Evolutionary conservation across 2,888 invertebrate species (phyloP).

Genomic region (Patella ulyssiponensis): DNA sequence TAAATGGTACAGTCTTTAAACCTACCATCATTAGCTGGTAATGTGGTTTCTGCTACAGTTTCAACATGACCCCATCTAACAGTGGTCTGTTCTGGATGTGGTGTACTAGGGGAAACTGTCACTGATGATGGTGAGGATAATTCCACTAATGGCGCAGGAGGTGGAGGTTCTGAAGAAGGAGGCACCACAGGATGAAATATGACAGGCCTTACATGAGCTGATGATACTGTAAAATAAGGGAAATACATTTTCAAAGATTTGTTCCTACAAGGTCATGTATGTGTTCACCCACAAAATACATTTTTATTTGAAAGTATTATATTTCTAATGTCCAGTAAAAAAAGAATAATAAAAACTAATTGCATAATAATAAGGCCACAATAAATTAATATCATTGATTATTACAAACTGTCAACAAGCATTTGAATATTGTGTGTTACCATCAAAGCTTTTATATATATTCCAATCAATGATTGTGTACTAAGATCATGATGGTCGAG

Average conservation of each 20-base stretch:
- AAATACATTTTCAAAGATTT: neutral
- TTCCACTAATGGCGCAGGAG: neutral
- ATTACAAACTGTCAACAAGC: too few relatives aligned
- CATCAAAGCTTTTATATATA: too few relatives aligned
- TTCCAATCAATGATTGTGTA: too few relatives aligned
- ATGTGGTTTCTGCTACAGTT: neutral
- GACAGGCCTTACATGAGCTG: slow-evolving; percentile 55
- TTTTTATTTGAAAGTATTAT: too few relatives aligned
- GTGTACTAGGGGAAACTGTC: neutral
- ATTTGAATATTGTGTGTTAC: too few relatives aligned
- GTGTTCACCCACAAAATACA: too few relatives aligned
- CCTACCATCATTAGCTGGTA: neutral
- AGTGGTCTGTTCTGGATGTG: neutral
- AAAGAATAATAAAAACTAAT: too few relatives aligned
- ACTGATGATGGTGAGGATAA: slow-evolving; percentile 15
- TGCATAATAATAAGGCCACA: too few relatives aligned
- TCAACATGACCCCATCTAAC: slow-evolving; percentile 7
- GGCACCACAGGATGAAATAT: slow-evolving; percentile 36
- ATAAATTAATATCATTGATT: too few relatives aligned
- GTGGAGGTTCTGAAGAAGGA: slow-evolving; percentile 4
- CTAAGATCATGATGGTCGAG: too few relatives aligned
- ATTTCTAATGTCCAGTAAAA: too few relatives aligned
- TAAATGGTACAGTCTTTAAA: neutral
- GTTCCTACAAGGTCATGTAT: too few relatives aligned
- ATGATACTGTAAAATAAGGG: slow-evolving; percentile 44